phyloP scores from a whole-genome alignment of 2,888 invertebrate genomes.

The Drosophila bunnanda region DNA sequence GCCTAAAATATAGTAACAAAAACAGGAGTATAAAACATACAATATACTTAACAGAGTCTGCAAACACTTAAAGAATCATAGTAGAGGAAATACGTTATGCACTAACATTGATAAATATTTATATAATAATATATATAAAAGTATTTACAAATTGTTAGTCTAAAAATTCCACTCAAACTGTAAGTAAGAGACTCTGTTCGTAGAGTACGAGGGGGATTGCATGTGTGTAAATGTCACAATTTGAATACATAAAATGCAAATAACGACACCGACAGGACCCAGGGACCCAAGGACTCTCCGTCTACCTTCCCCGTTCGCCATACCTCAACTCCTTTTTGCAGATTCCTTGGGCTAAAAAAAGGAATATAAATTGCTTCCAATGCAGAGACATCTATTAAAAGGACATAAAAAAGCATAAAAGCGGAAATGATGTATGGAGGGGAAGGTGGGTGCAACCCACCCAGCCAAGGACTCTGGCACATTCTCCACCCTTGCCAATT shows the following conservation, averaged over 20 bases:
- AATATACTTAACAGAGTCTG: background rate
- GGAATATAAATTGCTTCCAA: conserved; percentile 72
- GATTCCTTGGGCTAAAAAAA: conserved; percentile 36
- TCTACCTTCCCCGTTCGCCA: conserved; percentile 17
- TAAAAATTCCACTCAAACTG: conserved; percentile 31
- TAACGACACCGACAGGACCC: conserved; percentile 53
- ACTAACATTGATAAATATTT: background rate
- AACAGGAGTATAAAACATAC: background rate
- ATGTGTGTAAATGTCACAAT: conserved; percentile 75
- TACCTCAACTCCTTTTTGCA: conserved; percentile 36
- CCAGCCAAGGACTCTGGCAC: conserved; percentile 9
- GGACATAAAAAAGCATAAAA: conserved; percentile 71
- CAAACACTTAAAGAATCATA: too few relatives aligned
- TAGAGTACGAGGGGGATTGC: conserved; percentile 36
- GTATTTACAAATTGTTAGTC: background rate
- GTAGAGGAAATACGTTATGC: background rate
- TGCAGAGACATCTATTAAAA: conserved; percentile 79
- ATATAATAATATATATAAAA: too few relatives aligned
- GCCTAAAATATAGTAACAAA: background rate
- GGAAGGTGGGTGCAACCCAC: conserved; percentile 22
- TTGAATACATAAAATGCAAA: conserved; percentile 78
- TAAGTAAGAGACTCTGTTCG: conserved; percentile 29
- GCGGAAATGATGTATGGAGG: conserved; percentile 75
- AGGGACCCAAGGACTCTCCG: conserved; percentile 26
- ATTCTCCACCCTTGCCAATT: conserved; percentile 24